phyloP scores from a whole-genome alignment of 2,797 vertebrate genomes.

The Okamejei kenojei region DNA sequence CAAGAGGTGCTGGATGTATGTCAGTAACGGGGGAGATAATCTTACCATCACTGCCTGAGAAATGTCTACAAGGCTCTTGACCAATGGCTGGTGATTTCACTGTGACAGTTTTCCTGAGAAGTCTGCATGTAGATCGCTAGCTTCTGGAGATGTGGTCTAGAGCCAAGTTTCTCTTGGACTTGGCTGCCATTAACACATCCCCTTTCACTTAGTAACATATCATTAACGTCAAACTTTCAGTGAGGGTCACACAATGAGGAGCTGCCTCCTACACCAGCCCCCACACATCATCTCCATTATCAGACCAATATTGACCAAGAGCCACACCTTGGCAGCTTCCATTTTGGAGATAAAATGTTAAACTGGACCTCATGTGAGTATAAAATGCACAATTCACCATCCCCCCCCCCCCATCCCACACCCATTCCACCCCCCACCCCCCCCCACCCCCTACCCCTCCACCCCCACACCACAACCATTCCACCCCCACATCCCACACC shows the following conservation, averaged over 20 bases:
- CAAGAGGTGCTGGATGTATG: neutral
- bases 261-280: too few species aligned
- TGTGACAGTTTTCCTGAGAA: neutral
- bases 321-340: neutral
- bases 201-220: neutral
- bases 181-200: neutral
- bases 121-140: neutral
- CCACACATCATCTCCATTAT: neutral
- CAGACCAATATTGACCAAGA: neutral
- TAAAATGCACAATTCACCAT: neutral
- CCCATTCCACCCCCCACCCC: too few species aligned
- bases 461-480: too few species aligned
- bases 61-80: neutral
- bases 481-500: too few species aligned
- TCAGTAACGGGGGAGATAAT: neutral
- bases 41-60: neutral
- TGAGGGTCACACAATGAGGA: neutral
- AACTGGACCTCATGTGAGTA: neutral
- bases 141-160: neutral
- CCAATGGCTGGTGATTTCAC: neutral
- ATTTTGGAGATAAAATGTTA: neutral
- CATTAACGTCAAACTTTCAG: neutral
- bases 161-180: neutral
- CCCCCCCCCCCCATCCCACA: too few species aligned
- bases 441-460: too few species aligned